Base-by-base conservation (phyloP, 2,113 vertebrate species). In the Seriola rivoliana region DNA sequence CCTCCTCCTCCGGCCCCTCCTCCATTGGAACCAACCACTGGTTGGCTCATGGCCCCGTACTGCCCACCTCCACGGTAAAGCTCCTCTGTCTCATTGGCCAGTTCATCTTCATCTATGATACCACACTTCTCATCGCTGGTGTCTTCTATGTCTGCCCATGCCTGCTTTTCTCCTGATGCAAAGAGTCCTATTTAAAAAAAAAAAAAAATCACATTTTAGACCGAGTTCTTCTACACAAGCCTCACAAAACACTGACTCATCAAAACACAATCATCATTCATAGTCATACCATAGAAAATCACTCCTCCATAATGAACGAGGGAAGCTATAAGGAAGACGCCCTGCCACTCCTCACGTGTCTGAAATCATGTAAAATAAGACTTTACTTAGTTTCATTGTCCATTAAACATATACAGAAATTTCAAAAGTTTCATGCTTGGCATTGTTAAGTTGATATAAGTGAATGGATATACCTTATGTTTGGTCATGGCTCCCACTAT, bases 81-180 rank as follows among this genome's bases (percentile, higher is more conserved):
- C 94, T 99, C 98, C 88, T 97, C 98, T 1, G 97, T 99, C 91
- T 99, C 98, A 94, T 99, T 97, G 88, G 97, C 97, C 48, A 99
- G 96, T 94, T 99, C 98, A 69, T 99, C 98, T 90, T 99, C 97
- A 8, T 97, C 94, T 67, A 99, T 97, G 91, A 99, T 99, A 55
- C 98, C 98, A 67, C 98, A 99, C 88, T 99, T 99, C 91, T 99
- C 98, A 88, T 98, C 96, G 46, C 98, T 99, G 21, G 97, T 99
- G 92, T 99, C 95, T 48, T 99, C 98, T 19, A 96, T 97, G 71
- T 99, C 98, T 2, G 98, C 98, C 98, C 98, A 99, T 0, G 96
- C 92, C 79, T 99, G 98, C 80, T 99, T 99, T 81, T 99, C 98
- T 77, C 98, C 98, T 0, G 98, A 99, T 72, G 98, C 98, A 93